These are phyloP conservation scores for Conops quadrifasciatus DNA, from an alignment of 2,888 invertebrate species.

Conservation along the genomic window DNA sequence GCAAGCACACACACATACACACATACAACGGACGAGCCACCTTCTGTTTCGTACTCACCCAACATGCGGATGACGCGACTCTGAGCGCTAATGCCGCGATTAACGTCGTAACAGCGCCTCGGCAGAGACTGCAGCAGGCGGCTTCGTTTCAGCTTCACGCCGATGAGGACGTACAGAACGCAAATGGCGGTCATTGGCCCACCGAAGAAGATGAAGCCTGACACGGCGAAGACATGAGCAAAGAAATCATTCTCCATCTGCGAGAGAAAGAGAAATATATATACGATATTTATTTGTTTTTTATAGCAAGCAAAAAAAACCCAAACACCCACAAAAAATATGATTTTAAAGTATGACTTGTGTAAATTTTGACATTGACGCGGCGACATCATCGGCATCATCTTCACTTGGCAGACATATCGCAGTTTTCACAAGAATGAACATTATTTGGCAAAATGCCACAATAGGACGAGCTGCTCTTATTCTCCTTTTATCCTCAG, in stretches of 20 bases:
- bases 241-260: slow-evolving; percentile 65
- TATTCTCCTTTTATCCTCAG: too few species aligned
- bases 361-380: neutral
- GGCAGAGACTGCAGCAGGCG: slow-evolving; percentile 71
- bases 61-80: slow-evolving; percentile 81
- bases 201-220: slow-evolving; percentile 84
- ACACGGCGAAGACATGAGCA: slow-evolving; percentile 80
- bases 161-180: slow-evolving; percentile 81
- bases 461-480: too few species aligned
- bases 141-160: slow-evolving; percentile 75
- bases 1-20: neutral
- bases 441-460: too few species aligned
- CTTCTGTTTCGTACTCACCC: slow-evolving; percentile 69
- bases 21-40: neutral
- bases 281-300: too few species aligned
- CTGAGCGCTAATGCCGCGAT: slow-evolving; percentile 70
- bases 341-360: neutral
- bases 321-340: neutral
- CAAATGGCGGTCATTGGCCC: slow-evolving; percentile 88
- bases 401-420: neutral
- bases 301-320: neutral
- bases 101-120: slow-evolving; percentile 64
- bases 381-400: neutral
- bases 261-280: slow-evolving; percentile 9
- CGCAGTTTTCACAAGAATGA: slow-evolving; percentile 17